Conservation (phyloP, 2,797 vertebrate genomes). For the Chrysolophus pictus region DNA sequence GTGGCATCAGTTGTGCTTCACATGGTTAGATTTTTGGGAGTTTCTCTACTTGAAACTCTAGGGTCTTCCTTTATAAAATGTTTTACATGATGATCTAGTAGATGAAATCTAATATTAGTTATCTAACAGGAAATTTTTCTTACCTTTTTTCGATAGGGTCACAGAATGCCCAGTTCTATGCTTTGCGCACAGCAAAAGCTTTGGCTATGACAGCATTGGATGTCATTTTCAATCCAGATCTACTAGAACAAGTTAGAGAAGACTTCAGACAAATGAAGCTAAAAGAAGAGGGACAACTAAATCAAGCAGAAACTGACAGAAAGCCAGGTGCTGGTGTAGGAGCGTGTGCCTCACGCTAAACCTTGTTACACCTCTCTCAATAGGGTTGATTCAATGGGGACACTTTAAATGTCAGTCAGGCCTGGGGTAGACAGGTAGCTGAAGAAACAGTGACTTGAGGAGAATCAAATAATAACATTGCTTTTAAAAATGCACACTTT, state of each 20-base stretch:
- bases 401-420: neutral
- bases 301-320: constrained; percentile 41
- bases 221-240: constrained; percentile 84
- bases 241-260: constrained; percentile 81
- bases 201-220: constrained; percentile 92
- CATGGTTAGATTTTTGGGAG: neutral
- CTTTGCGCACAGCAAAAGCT: constrained; percentile 87
- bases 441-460: neutral
- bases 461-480: neutral
- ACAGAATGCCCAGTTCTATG: constrained; percentile 87
- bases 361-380: neutral
- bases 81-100: neutral
- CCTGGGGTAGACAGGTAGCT: constrained; percentile 23
- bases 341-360: constrained; percentile 52
- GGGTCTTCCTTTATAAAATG: neutral
- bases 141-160: constrained; percentile 77
- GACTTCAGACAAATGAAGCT: constrained; percentile 82
- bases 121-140: neutral
- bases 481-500: constrained; percentile 1
- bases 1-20: neutral
- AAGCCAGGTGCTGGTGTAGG: constrained; percentile 8
- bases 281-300: constrained; percentile 76
- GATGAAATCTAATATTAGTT: neutral
- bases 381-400: neutral
- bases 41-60: neutral